These are phyloP conservation scores for Sander lucioperca DNA, from an alignment of 2,113 vertebrate genomes.

Conservation along the genomic window DNA sequence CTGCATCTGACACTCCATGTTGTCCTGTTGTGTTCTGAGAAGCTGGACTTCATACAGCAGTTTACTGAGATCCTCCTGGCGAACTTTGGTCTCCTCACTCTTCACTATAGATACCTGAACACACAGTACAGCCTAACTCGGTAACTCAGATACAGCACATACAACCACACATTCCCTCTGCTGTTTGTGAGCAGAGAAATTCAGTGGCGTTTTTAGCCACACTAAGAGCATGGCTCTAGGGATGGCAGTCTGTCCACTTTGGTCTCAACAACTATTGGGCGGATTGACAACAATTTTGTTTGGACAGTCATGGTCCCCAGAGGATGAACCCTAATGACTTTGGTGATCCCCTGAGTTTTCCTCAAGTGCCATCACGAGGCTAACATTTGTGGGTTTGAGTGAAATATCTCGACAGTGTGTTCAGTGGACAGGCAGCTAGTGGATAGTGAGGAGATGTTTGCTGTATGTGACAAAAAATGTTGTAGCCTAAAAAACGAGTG, in stretches of 20 bases:
- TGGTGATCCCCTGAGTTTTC: neutral
- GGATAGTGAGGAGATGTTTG: no score
- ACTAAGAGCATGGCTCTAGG: neutral
- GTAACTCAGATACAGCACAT: neutral
- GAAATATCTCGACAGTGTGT: neutral
- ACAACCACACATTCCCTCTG: neutral
- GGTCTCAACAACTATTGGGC: neutral
- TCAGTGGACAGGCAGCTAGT: no score
- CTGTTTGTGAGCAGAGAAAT: neutral
- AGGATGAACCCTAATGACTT: neutral
- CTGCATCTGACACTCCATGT: slow-evolving; percentile 83
- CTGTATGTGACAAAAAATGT: no score
- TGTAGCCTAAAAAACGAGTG: no score
- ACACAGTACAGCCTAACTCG: slow-evolving; percentile 1
- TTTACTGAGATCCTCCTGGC: slow-evolving; percentile 80
- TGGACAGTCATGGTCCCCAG: neutral
- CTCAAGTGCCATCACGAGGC: neutral
- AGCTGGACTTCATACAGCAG: slow-evolving; percentile 81
- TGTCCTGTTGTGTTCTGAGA: slow-evolving; percentile 77
- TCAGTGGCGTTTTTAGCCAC: neutral
- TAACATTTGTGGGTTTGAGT: slow-evolving; percentile 8
- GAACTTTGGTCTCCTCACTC: slow-evolving; percentile 75
- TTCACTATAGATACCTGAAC: slow-evolving; percentile 82
- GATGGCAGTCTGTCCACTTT: neutral
- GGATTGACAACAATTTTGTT: neutral